Evolutionary conservation across 2,888 invertebrate species (phyloP), one percentile per base, ranked within the genome.

Genomic region (Lottia gigantea): DNA sequence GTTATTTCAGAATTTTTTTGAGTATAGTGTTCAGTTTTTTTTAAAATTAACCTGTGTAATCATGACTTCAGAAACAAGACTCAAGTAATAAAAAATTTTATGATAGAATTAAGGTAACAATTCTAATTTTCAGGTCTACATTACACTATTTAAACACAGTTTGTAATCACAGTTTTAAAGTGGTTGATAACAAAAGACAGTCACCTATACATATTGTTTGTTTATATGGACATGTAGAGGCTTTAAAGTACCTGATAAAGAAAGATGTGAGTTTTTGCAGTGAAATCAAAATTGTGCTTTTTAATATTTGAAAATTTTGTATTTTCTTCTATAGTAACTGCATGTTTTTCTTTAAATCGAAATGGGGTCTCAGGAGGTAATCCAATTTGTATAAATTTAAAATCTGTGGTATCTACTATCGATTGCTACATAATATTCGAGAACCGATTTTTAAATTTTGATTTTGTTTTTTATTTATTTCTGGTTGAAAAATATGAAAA

Each of bases 201-300:
- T 78, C 81, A 15, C 84, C 86, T 12, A 75, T 87, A 16, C 87
- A 87, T 74, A 73, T 83, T 70, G 80, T 77, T 15, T 82, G 83
- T 71, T 68, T 73, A 6, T 79, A 80, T 74, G 88, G 86, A 25
- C 85, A 87, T 75, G 66, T 82, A 15, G 86, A 87, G 26, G 80
- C 83, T 15, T 80, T 86, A 68, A 78, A 79, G 66, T 87, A 83
- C 72, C 78, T 86, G 4, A 67, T 83, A 23, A 77, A 74, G 65
- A 82, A 85, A 72, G 80, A 80, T 71, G 85, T 84, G 80, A 73
- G 77, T 68, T 70, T 16, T 65, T 75, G n/a, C n/a, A n/a, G n/a
- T n/a, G n/a, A n/a, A n/a, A n/a, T n/a, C n/a, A n/a, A n/a, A n/a
- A n/a, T n/a, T n/a, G n/a, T n/a, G n/a, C n/a, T n/a, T n/a, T n/a